A percentile compares a stretch with the other conserved stretches of the same genome.
phyloP scores from a whole-genome alignment of 2,113 vertebrate species.

The Plecotus auritus region DNA sequence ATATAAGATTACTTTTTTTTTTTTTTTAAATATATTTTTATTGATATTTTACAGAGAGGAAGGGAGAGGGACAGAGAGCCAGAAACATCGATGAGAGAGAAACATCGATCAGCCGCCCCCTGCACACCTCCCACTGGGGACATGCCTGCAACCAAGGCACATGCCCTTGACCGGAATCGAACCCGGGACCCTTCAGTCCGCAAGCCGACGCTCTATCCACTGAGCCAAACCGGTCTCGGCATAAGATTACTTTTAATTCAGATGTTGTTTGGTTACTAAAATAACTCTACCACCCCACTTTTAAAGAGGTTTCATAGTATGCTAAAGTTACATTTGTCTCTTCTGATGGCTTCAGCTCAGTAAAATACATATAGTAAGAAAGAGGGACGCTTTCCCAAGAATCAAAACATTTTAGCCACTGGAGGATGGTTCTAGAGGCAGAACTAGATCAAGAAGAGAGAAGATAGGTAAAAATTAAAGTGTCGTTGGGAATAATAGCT shows the following conservation, averaged over 20 bases:
- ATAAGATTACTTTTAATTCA: not conserved
- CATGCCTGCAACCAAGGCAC: too few species aligned
- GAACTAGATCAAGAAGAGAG: not conserved
- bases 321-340: not conserved
- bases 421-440: not conserved
- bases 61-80: too few species aligned
- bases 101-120: too few species aligned
- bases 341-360: not conserved
- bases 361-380: not conserved
- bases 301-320: not conserved
- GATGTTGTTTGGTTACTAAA: not conserved
- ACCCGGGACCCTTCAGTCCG: too few species aligned
- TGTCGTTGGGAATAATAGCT: not conserved
- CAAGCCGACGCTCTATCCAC: too few species aligned
- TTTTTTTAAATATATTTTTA: too few species aligned
- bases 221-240: too few species aligned
- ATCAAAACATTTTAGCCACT: not conserved
- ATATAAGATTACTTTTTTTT: not conserved
- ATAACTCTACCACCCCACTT: not conserved
- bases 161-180: too few species aligned
- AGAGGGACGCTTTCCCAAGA: not conserved
- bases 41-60: too few species aligned
- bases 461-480: not conserved
- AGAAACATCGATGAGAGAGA: too few species aligned
- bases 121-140: too few species aligned